These are phyloP conservation scores for Resseliella maxima DNA, from an alignment of 2,888 invertebrate species.

Conservation along the genomic window DNA sequence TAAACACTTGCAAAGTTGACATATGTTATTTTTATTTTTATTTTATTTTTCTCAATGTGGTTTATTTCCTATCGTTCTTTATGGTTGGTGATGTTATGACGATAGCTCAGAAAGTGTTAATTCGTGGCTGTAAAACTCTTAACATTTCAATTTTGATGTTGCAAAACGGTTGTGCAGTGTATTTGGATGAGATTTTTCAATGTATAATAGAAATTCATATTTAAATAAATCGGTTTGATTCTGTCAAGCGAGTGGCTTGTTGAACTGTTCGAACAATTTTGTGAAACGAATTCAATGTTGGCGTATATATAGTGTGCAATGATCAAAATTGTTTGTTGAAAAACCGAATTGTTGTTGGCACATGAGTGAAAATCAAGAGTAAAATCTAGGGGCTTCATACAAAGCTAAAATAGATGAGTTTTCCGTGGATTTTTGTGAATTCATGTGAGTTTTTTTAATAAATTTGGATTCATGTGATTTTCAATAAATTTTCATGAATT, in stretches of 20 bases:
- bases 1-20: constrained; percentile 41
- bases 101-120: constrained; percentile 1
- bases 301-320: too few relatives aligned
- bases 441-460: too few relatives aligned
- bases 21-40: too few relatives aligned
- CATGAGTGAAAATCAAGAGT: neutral
- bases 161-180: neutral
- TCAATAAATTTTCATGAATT: too few relatives aligned
- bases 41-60: constrained; percentile 37
- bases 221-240: constrained; percentile 38
- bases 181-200: neutral
- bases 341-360: too few relatives aligned
- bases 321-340: too few relatives aligned
- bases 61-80: neutral
- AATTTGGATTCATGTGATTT: too few relatives aligned
- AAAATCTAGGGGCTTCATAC: too few relatives aligned
- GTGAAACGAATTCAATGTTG: neutral
- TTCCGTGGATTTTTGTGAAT: too few relatives aligned
- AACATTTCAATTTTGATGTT: constrained; percentile 20
- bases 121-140: constrained; percentile 30
- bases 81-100: neutral
- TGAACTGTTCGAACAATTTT: neutral
- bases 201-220: constrained; percentile 38
- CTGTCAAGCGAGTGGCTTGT: constrained; percentile 8
- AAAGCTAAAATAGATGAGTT: too few relatives aligned